Base-by-base conservation (phyloP, 2,113 vertebrate species). In the Elaphurus davidianus region DNA sequence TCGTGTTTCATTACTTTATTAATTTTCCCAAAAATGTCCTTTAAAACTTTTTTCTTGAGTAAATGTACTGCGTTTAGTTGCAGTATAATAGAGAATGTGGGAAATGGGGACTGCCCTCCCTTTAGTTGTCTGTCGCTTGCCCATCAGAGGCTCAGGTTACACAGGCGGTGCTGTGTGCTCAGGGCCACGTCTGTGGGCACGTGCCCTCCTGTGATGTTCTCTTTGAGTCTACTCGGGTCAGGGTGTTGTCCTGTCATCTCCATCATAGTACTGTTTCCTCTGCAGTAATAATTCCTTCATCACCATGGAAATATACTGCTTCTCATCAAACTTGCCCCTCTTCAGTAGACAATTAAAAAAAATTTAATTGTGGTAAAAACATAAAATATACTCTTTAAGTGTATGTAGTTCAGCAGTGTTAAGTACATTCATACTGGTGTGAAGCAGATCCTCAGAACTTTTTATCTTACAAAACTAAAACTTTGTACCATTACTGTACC, bases 31-130 rank as follows among this genome's bases (percentile, higher is more conserved):
- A 12, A 28, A 90, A 33, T 60, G 30, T 54, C 52, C 15, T 91
- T 87, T 67, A n/a, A 19, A 90, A 21, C 78, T 90, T 43, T 82
- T 36, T 59, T 52, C 4, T 94, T 40, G 15, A 52, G 57, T 71
- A 81, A 92, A 88, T 50, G 8, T 52, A n/a, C n/a, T 76, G 64
- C 36, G 62, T 89, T 96, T 93, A 86, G 59, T 67, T 97, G 67
- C 30, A 91, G 2, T 74, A 59, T 87, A 76, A 52, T 47, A 8
- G 10, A 87, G 15, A 78, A 43, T 50, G 30, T 91, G 21, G 45
- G 15, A 33, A 57, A 47, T 47, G 90, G 33, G 30, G 52, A 40
- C 50, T 84, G 0, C 79, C 27, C 21, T 91, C 30, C 55, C 0
- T 76, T 85, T 93, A 67, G 84, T 60, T 83, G 45, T 64, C 54